phyloP scores from a whole-genome alignment of 2,797 vertebrate species.

The Dicrostonyx torquatus region DNA sequence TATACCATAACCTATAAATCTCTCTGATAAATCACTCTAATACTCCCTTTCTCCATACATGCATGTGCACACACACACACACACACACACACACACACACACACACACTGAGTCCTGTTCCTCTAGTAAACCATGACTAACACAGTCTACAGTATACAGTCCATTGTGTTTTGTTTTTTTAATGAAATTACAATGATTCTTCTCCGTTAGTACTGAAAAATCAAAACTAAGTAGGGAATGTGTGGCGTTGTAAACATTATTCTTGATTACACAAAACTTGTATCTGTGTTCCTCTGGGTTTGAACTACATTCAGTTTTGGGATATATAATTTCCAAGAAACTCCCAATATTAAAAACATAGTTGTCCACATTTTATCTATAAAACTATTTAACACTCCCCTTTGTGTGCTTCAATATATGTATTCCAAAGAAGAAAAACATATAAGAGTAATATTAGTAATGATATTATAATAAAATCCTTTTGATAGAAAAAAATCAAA shows the following conservation, averaged over 20 bases:
- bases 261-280: not conserved
- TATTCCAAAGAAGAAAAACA: not conserved
- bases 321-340: not conserved
- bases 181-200: no score
- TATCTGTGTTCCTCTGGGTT: not conserved
- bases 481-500: not conserved
- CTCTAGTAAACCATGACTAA: not conserved
- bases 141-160: no score
- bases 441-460: not conserved
- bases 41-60: no score
- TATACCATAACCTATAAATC: no score
- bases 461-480: not conserved
- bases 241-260: not conserved
- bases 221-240: not conserved
- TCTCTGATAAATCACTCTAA: no score
- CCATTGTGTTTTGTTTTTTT: not conserved
- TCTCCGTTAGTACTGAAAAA: not conserved
- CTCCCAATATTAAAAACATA: not conserved
- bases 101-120: not conserved
- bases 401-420: not conserved
- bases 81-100: no score
- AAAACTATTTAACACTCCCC: not conserved
- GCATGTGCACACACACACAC: no score
- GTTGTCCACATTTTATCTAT: not conserved
- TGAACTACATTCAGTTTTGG: conserved; percentile 12